Conservation (phyloP, 2,888 invertebrate species). For the Hylaea fasciaria region DNA sequence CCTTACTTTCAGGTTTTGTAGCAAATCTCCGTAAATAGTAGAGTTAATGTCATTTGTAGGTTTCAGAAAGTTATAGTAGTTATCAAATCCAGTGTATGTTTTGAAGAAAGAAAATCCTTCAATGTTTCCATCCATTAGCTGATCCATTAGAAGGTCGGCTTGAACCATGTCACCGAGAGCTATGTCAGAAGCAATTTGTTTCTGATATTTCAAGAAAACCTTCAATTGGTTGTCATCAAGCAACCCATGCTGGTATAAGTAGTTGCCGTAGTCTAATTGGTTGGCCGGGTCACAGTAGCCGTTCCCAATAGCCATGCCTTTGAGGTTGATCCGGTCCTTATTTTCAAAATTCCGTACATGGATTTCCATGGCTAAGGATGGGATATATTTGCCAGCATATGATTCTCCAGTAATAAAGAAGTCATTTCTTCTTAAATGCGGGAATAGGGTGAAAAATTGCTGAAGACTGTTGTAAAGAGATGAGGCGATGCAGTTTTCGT, state of each 20-base stretch:
- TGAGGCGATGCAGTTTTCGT: constrained; percentile 83
- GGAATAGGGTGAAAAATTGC: constrained; percentile 87
- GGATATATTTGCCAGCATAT: constrained; percentile 85
- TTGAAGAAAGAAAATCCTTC: constrained; percentile 72
- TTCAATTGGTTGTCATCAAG: constrained; percentile 84
- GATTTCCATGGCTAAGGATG: constrained; percentile 80
- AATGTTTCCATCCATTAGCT: constrained; percentile 82
- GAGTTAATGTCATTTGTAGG: constrained; percentile 74
- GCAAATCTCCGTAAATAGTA: constrained; percentile 61
- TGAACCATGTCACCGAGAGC: constrained; percentile 84
- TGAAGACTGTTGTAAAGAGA: constrained; percentile 80
- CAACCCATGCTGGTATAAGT: constrained; percentile 80
- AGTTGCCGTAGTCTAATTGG: constrained; percentile 79
- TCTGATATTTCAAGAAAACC: constrained; percentile 85
- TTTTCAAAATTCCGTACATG: constrained; percentile 70
- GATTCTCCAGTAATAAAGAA: constrained; percentile 87
- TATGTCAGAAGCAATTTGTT: constrained; percentile 84
- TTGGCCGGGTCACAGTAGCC: constrained; percentile 81
- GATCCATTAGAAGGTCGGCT: constrained; percentile 89
- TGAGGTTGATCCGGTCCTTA: constrained; percentile 74
- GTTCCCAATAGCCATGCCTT: constrained; percentile 83
- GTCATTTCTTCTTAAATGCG: constrained; percentile 76
- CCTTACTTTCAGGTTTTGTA: constrained; percentile 72
- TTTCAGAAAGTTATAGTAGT: constrained; percentile 89
- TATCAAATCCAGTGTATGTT: constrained; percentile 89